Base-by-base conservation (phyloP, 2,888 invertebrate species). In the Tinea semifulvella region DNA sequence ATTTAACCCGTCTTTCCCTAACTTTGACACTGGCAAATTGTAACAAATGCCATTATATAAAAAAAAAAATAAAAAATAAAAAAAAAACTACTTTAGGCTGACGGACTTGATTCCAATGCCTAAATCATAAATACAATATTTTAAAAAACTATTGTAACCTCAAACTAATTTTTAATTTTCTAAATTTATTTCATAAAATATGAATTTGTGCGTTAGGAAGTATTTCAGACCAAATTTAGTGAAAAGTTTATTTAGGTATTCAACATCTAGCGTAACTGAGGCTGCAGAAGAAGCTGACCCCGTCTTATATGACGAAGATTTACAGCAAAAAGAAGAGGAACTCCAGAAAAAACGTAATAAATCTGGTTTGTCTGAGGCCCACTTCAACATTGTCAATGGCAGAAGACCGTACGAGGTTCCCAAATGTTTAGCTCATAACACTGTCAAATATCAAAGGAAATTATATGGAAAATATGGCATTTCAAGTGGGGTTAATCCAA, bases 401-500 rank as follows among this genome's bases (percentile, higher is more conserved):
- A 63, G 66, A 50, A 61, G 70, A 16, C 92, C 92, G 0, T 89
- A 88, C 52, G 63, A 79, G 1, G 75, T 83, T 47, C 80, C 88
- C 0, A 61, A 65, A 43, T 64, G 69, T 5, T 72, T 84, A 68
- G 80, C 79, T 45, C 92, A 93, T 60, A 56, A 85, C 2, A 89
- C 89, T 0, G 80, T 91, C 1, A 86, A 84, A 53, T 92, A 90
- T 58, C 85, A 87, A 49, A 82, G 88, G 49, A 87, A 84, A 61
- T 64, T 88, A 55, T 88, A 88, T 58, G 94, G 91, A 0, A 84
- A 83, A 42, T 93, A 90, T 65, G 97, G 97, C 0, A 64, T 77
- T 42, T 68, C 77, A 6, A 90, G 89, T 56, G 88, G 89, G 10
- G 79, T 92, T 1, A 85, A 90, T 65, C 90, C 92, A 2, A 77